Conservation (phyloP, 2,113 vertebrate genomes). For the Myotis yumanensis region DNA sequence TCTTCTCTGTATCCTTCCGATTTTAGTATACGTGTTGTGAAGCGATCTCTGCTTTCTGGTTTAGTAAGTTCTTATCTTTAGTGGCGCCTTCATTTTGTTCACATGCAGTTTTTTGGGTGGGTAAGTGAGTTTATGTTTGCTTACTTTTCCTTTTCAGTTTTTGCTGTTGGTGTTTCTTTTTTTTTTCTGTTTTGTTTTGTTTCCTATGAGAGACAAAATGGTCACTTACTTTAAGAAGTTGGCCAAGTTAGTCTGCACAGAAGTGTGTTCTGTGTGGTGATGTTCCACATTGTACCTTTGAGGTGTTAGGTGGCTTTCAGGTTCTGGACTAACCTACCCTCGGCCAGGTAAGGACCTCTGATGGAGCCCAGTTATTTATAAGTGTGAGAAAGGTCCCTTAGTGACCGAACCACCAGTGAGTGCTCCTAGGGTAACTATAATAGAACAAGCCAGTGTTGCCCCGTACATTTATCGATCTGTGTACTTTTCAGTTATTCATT, state of each 20-base stretch:
- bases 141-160: slow-evolving; percentile 7
- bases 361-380: not conserved
- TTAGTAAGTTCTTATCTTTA: not conserved
- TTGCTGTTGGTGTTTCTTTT: not conserved
- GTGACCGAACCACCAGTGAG: not conserved
- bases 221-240: not conserved
- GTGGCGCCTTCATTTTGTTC: not conserved
- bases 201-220: not conserved
- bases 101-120: not conserved
- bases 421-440: too few relatives aligned
- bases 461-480: too few relatives aligned
- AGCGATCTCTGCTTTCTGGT: not conserved
- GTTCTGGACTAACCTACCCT: not conserved
- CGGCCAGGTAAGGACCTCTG: not conserved
- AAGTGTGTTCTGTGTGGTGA: not conserved
- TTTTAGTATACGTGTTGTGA: too few relatives aligned
- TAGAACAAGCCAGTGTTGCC: too few relatives aligned
- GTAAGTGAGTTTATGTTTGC: not conserved
- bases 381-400: not conserved
- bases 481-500: too few relatives aligned
- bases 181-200: not conserved
- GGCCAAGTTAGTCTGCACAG: not conserved
- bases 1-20: too few relatives aligned
- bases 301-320: not conserved
- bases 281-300: not conserved